Conservation (phyloP, 2,113 vertebrate genomes). For the Petaurus breviceps region DNA sequence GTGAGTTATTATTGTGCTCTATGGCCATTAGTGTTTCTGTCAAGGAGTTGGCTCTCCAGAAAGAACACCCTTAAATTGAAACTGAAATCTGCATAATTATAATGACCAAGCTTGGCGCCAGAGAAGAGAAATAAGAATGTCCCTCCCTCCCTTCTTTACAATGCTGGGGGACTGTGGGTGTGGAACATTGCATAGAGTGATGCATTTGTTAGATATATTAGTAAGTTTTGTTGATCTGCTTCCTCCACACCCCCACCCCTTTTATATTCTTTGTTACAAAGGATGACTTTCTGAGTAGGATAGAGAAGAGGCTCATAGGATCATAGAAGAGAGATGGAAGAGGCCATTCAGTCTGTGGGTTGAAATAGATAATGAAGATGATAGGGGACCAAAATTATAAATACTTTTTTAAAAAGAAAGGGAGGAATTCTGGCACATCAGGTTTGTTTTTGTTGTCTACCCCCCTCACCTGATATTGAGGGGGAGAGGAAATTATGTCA, state of each 20-base stretch:
- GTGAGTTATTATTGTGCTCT: not conserved
- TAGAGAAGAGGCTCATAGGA: not conserved
- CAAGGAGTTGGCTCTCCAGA: not conserved
- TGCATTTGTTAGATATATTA: not conserved
- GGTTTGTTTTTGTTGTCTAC: not conserved
- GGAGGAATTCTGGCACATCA: not conserved
- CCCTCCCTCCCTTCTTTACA: not conserved
- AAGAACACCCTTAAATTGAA: not conserved
- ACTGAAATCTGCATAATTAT: not conserved
- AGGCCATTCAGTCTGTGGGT: not conserved
- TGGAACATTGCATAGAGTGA: not conserved
- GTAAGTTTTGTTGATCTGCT: not conserved
- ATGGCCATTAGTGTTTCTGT: slow-evolving; percentile 55
- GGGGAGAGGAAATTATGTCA: not conserved
- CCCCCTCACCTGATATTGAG: not conserved
- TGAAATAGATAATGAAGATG: not conserved
- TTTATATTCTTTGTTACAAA: not conserved
- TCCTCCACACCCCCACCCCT: not conserved
- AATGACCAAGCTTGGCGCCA: not conserved
- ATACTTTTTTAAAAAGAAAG: not conserved
- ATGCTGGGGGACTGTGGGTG: not conserved
- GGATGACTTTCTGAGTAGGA: not conserved
- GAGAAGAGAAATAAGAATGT: not conserved
- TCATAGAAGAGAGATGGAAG: not conserved
- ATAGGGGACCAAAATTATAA: not conserved